Percentiles rank a stretch among this genome's conserved stretches.
Evolutionary conservation across 1,140 invertebrate species (phyloP).

Genomic region (Neomicropteryx cornuta): DNA sequence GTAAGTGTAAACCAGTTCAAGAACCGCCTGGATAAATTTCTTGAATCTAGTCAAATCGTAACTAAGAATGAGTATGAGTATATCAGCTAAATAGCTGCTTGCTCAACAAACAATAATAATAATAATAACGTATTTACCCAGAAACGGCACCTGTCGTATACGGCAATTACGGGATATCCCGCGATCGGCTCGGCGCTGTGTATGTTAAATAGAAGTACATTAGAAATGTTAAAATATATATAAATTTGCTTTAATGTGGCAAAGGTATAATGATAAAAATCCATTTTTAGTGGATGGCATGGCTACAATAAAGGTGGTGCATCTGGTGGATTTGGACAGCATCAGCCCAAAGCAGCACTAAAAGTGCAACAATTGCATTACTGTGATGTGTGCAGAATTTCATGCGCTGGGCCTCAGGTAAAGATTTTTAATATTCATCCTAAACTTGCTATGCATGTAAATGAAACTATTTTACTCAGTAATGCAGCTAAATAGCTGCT

Average conservation of each 20-base stretch:
- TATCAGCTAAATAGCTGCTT: too few species aligned
- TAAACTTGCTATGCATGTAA: too few species aligned
- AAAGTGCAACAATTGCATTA: slow-evolving; percentile 89
- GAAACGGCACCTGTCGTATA: background rate
- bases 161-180: background rate
- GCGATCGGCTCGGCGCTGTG: background rate
- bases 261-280: background rate
- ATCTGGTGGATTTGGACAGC: slow-evolving; percentile 48
- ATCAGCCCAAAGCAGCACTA: slow-evolving; percentile 66
- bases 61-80: too few species aligned
- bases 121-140: background rate
- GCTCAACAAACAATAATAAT: too few species aligned
- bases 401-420: slow-evolving; percentile 86
- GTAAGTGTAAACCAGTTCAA: too few species aligned
- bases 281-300: slow-evolving; percentile 51
- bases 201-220: too few species aligned
- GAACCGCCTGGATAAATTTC: too few species aligned
- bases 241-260: too few species aligned
- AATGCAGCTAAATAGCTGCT: too few species aligned
- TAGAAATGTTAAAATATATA: too few species aligned
- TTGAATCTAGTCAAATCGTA: too few species aligned
- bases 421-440: slow-evolving; percentile 6
- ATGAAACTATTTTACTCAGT: too few species aligned
- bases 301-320: slow-evolving; percentile 59
- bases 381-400: slow-evolving; percentile 96